Evolutionary conservation across 2,888 invertebrate genomes (phyloP), one percentile per base, ranked within the genome.

Genomic region (Eumerus sabulonum): DNA sequence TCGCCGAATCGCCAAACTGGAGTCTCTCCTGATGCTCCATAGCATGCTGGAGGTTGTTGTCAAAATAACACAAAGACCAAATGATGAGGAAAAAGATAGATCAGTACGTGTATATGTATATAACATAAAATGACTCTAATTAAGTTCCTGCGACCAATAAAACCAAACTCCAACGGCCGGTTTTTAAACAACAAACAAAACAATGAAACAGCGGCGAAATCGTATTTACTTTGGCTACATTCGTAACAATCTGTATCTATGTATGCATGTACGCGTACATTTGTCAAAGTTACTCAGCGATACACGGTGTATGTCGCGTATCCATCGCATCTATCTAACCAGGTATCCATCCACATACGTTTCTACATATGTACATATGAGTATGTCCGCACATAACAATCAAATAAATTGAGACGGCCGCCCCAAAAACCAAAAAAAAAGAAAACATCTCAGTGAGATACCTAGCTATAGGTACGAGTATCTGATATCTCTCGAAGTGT

Each of bases 231-330:
- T 60, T 40, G 13, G 62, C 45, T 50, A 62, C 77, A 66, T 67
- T 77, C 72, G 72, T 77, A 77, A 77, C 77, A 76, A 62, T 76
- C n/a, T n/a, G n/a, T 71, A 56, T 76, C 47, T 59, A 48, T 57
- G 54, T 76, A 66, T 66, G 76, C 56, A 27, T 7, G 27, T 27
- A 4, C 50, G 48, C 35, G 44, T n/a, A 13, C 11, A 14, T 18
- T 50, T 17, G 36, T 19, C 13, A 53, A 13, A 38, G 19, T 17
- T 19, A 66, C 12, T 27, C 38, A 12, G 38, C 16, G 2, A 66
- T 48, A 48, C 47, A 18, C 40, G 35, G 53, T 38, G 40, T 11
- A 16, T 9, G 42, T 19, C 44, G 19, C 13, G 19, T 70, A 54
- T 60, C 57, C 12, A 47, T 11, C 35, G 17, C 14, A 51, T 45